Evolutionary conservation across 1,140 invertebrate species (phyloP).

Genomic region (Drosophila sulfurigaster): DNA sequence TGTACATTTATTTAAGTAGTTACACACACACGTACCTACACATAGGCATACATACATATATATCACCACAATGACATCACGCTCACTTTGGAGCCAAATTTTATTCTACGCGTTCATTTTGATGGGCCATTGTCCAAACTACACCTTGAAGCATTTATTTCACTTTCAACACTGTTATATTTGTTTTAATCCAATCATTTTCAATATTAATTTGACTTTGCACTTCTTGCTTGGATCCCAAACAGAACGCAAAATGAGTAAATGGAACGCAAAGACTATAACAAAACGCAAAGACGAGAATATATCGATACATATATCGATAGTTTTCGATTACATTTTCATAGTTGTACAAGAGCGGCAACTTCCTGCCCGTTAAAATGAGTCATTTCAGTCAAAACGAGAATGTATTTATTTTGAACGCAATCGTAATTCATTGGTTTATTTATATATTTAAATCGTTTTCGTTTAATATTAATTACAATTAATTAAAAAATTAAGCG

Average conservation of each 20-base stretch:
- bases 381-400: neutral
- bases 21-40: constrained; percentile 7
- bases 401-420: constrained; percentile 12
- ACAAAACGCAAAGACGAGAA: constrained; percentile 18
- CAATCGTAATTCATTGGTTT: constrained; percentile 70
- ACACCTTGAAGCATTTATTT: constrained; percentile 20
- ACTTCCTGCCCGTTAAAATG: neutral
- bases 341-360: neutral
- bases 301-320: constrained; percentile 19
- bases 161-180: constrained; percentile 13
- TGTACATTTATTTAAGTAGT: constrained; percentile 14
- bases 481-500: constrained; percentile 81
- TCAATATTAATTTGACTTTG: constrained; percentile 24
- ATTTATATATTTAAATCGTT: constrained; percentile 81
- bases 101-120: constrained; percentile 11
- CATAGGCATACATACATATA: constrained; percentile 31
- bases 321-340: constrained; percentile 7
- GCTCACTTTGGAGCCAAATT: constrained; percentile 37
- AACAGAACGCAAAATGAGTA: constrained; percentile 41
- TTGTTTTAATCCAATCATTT: constrained; percentile 20
- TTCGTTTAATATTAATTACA: constrained; percentile 80
- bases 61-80: constrained; percentile 75
- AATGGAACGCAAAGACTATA: constrained; percentile 23
- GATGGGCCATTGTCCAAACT: neutral
- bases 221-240: constrained; percentile 35